Evolutionary conservation across 1,140 invertebrate species (phyloP), one percentile per base, ranked within the genome.

Genomic region (Brachionus koreanus): DNA sequence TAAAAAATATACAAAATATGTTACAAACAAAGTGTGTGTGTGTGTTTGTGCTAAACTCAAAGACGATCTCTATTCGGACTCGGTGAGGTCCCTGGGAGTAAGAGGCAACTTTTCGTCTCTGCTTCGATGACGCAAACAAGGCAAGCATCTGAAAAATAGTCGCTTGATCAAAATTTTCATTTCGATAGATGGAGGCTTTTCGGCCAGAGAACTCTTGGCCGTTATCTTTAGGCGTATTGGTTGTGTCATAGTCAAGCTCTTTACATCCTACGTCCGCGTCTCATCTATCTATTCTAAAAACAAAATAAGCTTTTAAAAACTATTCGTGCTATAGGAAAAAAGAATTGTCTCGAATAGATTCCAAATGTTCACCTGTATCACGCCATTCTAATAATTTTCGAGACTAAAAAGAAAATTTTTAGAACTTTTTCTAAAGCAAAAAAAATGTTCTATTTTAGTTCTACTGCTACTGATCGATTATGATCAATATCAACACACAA

Each of bases 121-220:
- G 7, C 23, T 57, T 5, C 49, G 5, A 10, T 7, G 16, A 10
- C 76, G 49, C 33, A 61, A 12, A 65, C 76, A 79, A 19, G 76
- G 76, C 12, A 79, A 35, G 33, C 76, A 79, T 25, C 49, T 49
- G n/a, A 23, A 35, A 19, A 79, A 29, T 3, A 79, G 25, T 19
- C 76, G 46, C 43, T 79, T 79, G 13, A 79, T 57, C 13, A 79
- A 79, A n/a, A 61, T 49, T 61, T 79, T 79, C 76, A 79, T 79
- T 25, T 79, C 76, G n/a, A 79, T 39, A 33, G 76, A 61, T 23
- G 76, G 76, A 9, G 76, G 76, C 23, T 79, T 79, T 65, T 79
- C 76, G 19, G 76, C 49, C 9, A 43, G 49, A 3, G 46, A 33
- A 10, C 49, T 61, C 23, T 57, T 79, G 6, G 76, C 76, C 35